These are phyloP conservation scores for Plagodis dolabraria DNA, from an alignment of 2,888 invertebrate genomes.

Conservation along the genomic window DNA sequence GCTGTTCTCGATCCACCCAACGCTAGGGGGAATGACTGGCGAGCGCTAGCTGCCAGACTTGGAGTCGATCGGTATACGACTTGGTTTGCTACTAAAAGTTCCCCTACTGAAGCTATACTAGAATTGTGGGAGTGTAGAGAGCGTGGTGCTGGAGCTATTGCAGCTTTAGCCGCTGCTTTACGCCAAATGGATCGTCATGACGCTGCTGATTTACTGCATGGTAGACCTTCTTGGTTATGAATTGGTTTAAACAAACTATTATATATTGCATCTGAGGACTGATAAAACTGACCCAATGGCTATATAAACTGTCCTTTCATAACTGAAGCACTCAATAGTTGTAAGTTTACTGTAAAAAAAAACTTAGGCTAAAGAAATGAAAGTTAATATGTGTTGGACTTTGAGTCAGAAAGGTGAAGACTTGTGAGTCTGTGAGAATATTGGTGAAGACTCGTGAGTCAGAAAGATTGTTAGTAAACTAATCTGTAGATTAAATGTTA, in stretches of 20 bases:
- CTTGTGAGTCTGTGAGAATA: conserved; percentile 28
- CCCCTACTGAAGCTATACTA: conserved; percentile 97
- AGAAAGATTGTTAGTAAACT: conserved; percentile 55
- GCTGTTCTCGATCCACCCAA: conserved; percentile 95
- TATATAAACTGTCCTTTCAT: no score
- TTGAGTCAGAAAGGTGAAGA: conserved; percentile 46
- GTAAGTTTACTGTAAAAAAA: neutral
- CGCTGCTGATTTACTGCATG: conserved; percentile 74
- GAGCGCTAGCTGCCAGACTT: conserved; percentile 96
- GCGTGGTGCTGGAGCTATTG: conserved; percentile 91
- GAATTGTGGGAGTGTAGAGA: conserved; percentile 98
- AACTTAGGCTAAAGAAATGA: neutral
- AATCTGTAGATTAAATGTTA: conserved; percentile 75
- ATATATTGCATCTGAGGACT: neutral
- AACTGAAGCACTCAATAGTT: no score
- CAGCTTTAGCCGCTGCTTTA: conserved; percentile 86
- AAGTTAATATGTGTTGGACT: conserved; percentile 12
- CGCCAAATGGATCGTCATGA: conserved; percentile 78
- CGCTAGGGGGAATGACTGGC: conserved; percentile 97
- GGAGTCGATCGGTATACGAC: conserved; percentile 98
- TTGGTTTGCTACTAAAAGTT: conserved; percentile 98
- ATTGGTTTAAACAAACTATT: conserved; percentile 40
- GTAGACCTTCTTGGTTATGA: conserved; percentile 81
- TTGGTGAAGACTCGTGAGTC: conserved; percentile 28
- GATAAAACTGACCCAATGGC: no score